Base-by-base conservation (phyloP, 37 sponge, comb jelly and placozoan genomes). In the Halisarca cf. caerulea region DNA sequence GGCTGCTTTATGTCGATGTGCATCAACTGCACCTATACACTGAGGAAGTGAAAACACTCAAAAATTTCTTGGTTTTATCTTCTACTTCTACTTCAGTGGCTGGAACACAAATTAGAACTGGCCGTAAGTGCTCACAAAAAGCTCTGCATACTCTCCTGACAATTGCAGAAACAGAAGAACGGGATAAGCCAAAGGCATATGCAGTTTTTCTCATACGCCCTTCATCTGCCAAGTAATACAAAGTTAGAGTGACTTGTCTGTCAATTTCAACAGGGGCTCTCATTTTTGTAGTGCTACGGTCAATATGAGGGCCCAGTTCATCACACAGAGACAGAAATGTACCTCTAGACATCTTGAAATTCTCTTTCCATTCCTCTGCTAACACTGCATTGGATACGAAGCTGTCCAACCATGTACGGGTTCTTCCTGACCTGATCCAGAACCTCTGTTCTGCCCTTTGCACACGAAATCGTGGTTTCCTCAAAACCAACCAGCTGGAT, bases 221-320 rank as follows among this genome's bases (percentile, higher is more conserved):
- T 77, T 74, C 86, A 85, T 85, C 86, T 9, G 45, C 36, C 32
- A 85, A 34, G 55, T 85, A 85, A 78, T 85, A 85, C 42, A 85
- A 61, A 35, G 88, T 87, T 47, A 87, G 59, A 39, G 88, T 82
- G 11, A 87, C 80, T 21, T 45, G 68, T 38, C 61, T 33, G 33
- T 86, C 86, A 18, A 86, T 80, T 41, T 23, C 30, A 21, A 86
- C 54, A 3, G 80, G 66, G 40, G 3, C 42, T 25, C 86, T 21
- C 17, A 85, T 33, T 39, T 5, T 34, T 7, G 86, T 86, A 1
- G 8, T 62, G 17, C 24, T 27, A 41, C 39, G 77, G 40, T 60
- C 30, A n/a, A 85, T 59, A 44, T 38, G 42, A 15, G 81, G 81
- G 4, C 59, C 17, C 38, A 80, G 8, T 30, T 80, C 81, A 38